A percentile compares a stretch with the other conserved stretches of the same genome.
Conservation (phyloP, 2,113 vertebrate species). For the Lathamus discolor region DNA sequence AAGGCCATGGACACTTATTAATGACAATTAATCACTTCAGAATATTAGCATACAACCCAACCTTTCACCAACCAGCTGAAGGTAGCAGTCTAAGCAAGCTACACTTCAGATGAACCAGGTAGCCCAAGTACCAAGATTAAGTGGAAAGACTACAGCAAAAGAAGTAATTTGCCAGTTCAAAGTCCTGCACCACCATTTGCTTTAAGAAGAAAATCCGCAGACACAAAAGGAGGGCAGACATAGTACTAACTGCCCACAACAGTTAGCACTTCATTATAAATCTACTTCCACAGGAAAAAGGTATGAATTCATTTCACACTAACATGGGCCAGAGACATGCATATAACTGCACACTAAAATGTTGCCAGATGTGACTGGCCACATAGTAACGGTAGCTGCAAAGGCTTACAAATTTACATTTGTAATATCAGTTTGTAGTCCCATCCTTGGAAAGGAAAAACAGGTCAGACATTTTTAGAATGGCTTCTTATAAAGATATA, state of each 20-base stretch:
- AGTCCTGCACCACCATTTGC: background rate
- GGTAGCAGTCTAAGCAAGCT: background rate
- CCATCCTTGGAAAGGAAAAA: background rate
- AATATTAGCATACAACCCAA: background rate
- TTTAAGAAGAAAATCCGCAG: background rate
- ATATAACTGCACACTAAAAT: background rate
- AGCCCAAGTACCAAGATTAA: background rate
- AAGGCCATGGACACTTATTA: background rate
- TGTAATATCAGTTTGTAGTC: background rate
- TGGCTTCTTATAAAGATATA: background rate
- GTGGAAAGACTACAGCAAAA: background rate
- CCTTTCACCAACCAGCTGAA: background rate
- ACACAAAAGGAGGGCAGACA: background rate
- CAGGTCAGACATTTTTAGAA: background rate
- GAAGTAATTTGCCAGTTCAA: background rate
- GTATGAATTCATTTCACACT: background rate
- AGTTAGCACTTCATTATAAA: background rate
- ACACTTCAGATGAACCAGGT: background rate
- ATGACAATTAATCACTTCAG: background rate
- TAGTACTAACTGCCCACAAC: background rate
- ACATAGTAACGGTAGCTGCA: background rate
- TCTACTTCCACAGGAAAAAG: background rate
- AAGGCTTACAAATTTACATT: background rate
- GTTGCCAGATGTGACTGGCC: background rate
- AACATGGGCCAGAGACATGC: background rate